These are phyloP conservation scores for Synanthedon formicaeformis DNA, from an alignment of 2,888 invertebrate species.

Conservation along the genomic window DNA sequence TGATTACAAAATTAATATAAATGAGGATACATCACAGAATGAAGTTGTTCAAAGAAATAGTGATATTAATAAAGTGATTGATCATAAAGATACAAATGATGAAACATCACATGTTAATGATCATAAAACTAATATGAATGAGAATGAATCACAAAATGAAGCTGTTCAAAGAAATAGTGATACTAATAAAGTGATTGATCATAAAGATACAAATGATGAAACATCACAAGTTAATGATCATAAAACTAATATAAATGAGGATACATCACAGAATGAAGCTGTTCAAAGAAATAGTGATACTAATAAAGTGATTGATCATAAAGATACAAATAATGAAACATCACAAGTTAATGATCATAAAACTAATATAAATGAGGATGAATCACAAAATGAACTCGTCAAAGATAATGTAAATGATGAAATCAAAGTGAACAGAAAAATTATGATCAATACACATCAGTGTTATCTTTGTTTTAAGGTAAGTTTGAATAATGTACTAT, in stretches of 20 bases:
- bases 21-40: neutral
- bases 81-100: no score
- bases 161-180: neutral
- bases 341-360: no score
- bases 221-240: no score
- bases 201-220: no score
- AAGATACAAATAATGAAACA: no score
- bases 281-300: neutral
- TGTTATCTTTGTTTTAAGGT: conserved; percentile 56
- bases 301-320: neutral
- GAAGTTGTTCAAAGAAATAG: conserved; percentile 1
- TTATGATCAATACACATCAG: conserved; percentile 36
- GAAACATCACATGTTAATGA: no score
- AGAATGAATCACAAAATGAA: neutral
- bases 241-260: neutral
- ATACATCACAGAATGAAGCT: neutral
- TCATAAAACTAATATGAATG: neutral
- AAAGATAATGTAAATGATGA: conserved; percentile 7
- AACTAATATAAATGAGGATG: neutral
- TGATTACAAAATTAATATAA: neutral
- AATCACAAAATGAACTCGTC: neutral
- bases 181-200: neutral
- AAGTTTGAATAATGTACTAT: conserved; percentile 5
- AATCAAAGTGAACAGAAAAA: conserved; percentile 12
- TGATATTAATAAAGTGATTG: neutral